phyloP scores from a whole-genome alignment of 2,888 invertebrate species.

The Kuschelorhynchus macadamiae region DNA sequence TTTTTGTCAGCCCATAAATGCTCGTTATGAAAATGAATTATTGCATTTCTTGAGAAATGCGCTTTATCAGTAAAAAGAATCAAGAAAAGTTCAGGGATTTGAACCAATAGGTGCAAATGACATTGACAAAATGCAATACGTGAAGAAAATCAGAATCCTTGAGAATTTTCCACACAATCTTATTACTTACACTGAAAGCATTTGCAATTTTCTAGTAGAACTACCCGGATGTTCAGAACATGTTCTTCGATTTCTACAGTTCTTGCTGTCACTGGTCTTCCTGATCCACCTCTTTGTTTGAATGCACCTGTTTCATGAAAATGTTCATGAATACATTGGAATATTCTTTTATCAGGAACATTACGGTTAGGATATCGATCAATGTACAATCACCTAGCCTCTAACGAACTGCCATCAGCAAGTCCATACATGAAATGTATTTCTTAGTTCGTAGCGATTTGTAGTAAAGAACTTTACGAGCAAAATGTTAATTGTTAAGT shows the following conservation, averaged over 20 bases:
- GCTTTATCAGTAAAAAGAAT: too few relatives aligned
- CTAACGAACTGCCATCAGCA: too few relatives aligned
- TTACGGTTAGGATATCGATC: conserved; percentile 39
- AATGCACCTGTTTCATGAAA: conserved; percentile 45
- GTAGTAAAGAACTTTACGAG: too few relatives aligned
- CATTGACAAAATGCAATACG: not conserved
- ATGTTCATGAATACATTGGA: conserved; percentile 42
- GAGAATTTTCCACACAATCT: not conserved
- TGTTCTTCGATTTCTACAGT: conserved; percentile 45
- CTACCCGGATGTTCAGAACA: conserved; percentile 46
- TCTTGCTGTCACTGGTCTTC: conserved; percentile 45
- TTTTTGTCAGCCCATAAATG: too few relatives aligned
- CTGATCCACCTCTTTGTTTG: conserved; percentile 39
- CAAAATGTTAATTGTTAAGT: too few relatives aligned
- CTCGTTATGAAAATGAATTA: too few relatives aligned
- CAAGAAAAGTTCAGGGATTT: too few relatives aligned
- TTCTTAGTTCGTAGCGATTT: too few relatives aligned
- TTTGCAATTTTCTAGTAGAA: conserved; percentile 42
- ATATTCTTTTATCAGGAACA: conserved; percentile 39
- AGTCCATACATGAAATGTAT: too few relatives aligned
- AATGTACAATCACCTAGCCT: conserved; percentile 26
- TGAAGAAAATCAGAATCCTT: not conserved
- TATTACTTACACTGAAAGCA: conserved; percentile 22
- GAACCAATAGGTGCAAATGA: too few relatives aligned
- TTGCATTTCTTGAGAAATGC: too few relatives aligned